Base-by-base conservation (phyloP, 2,113 vertebrate genomes). In the Chloebia gouldiae region DNA sequence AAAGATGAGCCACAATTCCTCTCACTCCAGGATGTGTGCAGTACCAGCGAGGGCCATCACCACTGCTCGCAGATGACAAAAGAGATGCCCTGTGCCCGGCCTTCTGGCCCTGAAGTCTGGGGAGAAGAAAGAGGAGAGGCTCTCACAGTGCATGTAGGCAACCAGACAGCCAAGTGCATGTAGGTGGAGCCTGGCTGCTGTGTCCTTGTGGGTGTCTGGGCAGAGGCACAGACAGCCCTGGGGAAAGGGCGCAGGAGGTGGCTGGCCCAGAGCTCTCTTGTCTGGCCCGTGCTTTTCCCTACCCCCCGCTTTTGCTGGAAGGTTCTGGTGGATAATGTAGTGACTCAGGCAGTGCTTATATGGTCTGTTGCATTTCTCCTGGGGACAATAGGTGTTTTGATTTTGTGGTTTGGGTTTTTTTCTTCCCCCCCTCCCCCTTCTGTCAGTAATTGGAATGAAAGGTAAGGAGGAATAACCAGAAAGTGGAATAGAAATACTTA, bases 201-300 rank as follows among this genome's bases (percentile, higher is more conserved):
- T 19, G 75, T 82, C 63, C 79, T 42, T 1, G 13, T 53, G 50
- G 75, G 73, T 10, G 59, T 37, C 81, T 80, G 75, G 75, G 85
- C 54, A 82, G 63, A 85, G 75, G 50, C 4, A 10, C 81, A 96
- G 88, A 93, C 81, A 86, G 88, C 90, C 93, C 95, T 88, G 81
- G 66, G 88, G 88, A 94, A 95, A 95, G 71, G 66, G 63, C 0
- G 6, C 92, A 92, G 75, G 57, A 80, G 70, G 78, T 1, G 0
- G 53, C 93, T 57, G 66, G 90, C 79, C 53, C 50, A 56, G 57
- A 92, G 54, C 50, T 50, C 35, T 60, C 22, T 13, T 53, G 45
- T 72, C 88, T 90, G 75, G 81, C 71, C 63, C 0, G 0, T 0
- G 2, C 61, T 90, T 88, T 90, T 76, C 61, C 45, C 54, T 64